phyloP scores from a whole-genome alignment of 1,140 invertebrate genomes.

The Nasonia vitripennis region DNA sequence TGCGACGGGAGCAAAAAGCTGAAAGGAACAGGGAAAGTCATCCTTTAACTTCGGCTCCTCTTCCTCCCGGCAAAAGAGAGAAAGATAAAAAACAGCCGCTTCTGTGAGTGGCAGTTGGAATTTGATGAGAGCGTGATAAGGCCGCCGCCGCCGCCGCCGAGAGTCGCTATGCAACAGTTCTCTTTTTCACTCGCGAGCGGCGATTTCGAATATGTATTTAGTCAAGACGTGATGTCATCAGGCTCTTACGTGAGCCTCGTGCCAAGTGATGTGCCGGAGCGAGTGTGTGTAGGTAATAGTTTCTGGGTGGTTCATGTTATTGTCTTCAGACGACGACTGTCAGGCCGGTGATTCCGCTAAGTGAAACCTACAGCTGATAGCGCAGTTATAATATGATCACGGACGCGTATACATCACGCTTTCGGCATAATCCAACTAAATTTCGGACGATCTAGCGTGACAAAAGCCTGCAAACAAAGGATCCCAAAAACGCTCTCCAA shows the following conservation, averaged over 20 bases:
- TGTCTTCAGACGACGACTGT: not conserved
- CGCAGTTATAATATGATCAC: not conserved
- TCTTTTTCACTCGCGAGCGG: constrained; percentile 20
- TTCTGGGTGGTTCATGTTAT: not conserved
- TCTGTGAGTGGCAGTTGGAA: constrained; percentile 49
- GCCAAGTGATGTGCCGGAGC: not conserved
- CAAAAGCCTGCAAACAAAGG: too few relatives aligned
- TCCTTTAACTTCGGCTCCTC: constrained; percentile 3
- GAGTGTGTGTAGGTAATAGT: not conserved
- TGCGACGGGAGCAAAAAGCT: not conserved
- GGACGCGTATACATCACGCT: not conserved
- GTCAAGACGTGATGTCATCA: constrained; percentile 20
- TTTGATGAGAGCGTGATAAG: constrained; percentile 48
- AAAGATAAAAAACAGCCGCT: not conserved
- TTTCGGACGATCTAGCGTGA: too few relatives aligned
- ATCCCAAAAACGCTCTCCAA: not conserved
- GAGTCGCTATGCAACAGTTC: not conserved
- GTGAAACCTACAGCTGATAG: not conserved
- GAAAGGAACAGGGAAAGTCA: not conserved
- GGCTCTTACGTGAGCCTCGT: not conserved
- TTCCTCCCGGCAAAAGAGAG: not conserved
- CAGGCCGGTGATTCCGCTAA: not conserved
- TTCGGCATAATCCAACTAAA: too few relatives aligned
- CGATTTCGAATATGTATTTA: constrained; percentile 34
- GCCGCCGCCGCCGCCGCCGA: not conserved